Evolutionary conservation across 2,113 vertebrate species (phyloP).

Genomic region (Protobothrops flavoviridis): DNA sequence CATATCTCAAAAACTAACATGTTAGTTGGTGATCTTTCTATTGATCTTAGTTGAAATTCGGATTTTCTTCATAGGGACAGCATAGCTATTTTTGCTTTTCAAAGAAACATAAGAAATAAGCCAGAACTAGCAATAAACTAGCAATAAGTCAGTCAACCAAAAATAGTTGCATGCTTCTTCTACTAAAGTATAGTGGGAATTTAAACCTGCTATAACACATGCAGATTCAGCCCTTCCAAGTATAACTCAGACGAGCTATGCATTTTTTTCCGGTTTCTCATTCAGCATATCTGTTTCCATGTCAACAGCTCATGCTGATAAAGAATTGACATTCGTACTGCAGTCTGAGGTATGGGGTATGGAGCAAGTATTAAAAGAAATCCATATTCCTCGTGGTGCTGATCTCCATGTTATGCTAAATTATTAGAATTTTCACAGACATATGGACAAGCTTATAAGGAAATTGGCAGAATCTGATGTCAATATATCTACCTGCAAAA

Average conservation of each 20-base stretch:
- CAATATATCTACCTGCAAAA: slow-evolving; percentile 49
- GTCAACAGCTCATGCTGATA: slow-evolving; percentile 69
- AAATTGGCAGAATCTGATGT: slow-evolving; percentile 49
- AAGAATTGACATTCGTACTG: slow-evolving; percentile 69
- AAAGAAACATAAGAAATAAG: neutral
- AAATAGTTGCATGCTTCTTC: slow-evolving; percentile 67
- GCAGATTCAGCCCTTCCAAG: slow-evolving; percentile 63
- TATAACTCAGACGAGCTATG: slow-evolving; percentile 61
- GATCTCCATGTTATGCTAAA: slow-evolving; percentile 51
- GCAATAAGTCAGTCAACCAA: slow-evolving; percentile 61
- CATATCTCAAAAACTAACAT: neutral
- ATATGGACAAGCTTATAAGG: slow-evolving; percentile 30
- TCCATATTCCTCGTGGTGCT: slow-evolving; percentile 55
- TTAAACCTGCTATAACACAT: slow-evolving; percentile 63
- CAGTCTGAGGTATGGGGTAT: slow-evolving; percentile 55
- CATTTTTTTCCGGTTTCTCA: slow-evolving; percentile 55
- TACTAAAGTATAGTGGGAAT: slow-evolving; percentile 56
- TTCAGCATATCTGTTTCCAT: slow-evolving; percentile 69
- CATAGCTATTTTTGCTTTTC: neutral
- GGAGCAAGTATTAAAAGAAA: slow-evolving; percentile 67
- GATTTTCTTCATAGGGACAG: neutral
- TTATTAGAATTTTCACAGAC: slow-evolving; percentile 49
- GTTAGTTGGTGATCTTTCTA: neutral
- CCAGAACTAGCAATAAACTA: slow-evolving; percentile 57
- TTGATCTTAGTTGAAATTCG: neutral